These are phyloP conservation scores for Rhinichthys osculus DNA, from an alignment of 2,797 vertebrate genomes.

Conservation along the genomic window DNA sequence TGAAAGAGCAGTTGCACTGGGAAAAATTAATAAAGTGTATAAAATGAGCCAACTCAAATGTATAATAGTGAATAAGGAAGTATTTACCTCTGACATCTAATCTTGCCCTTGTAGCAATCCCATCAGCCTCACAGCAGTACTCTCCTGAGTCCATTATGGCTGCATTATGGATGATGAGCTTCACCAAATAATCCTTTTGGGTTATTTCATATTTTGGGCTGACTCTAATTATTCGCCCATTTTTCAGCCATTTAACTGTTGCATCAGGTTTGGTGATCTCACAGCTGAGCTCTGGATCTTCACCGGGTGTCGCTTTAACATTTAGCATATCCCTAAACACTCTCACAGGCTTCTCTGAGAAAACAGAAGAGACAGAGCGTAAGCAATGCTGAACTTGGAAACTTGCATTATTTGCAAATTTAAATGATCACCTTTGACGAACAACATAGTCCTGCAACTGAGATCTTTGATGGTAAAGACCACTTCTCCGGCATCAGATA, in stretches of 20 bases:
- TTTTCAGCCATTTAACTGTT: constrained; percentile 88
- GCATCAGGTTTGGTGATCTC: constrained; percentile 86
- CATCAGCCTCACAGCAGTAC: constrained; percentile 88
- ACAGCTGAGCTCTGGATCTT: constrained; percentile 88
- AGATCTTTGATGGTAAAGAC: constrained; percentile 86
- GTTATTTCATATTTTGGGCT: constrained; percentile 85
- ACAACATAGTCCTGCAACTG: constrained; percentile 88
- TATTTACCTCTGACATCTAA: constrained; percentile 86
- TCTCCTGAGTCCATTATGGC: constrained; percentile 87
- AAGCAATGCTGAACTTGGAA: background rate
- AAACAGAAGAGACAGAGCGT: background rate
- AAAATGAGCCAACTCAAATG: background rate
- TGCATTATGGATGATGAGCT: constrained; percentile 80
- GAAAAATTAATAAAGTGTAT: background rate
- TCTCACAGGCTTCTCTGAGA: constrained; percentile 84
- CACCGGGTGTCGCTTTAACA: constrained; percentile 77
- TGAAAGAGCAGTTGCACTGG: background rate
- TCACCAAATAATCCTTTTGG: constrained; percentile 77
- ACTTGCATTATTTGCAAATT: background rate
- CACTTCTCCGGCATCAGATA: constrained; percentile 86
- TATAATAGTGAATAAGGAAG: background rate
- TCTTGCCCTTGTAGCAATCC: constrained; percentile 81
- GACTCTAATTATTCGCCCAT: constrained; percentile 82
- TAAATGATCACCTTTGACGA: constrained; percentile 84
- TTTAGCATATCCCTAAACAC: constrained; percentile 85